Conservation (phyloP, 2,888 invertebrate species). For the Tortrix viridana region DNA sequence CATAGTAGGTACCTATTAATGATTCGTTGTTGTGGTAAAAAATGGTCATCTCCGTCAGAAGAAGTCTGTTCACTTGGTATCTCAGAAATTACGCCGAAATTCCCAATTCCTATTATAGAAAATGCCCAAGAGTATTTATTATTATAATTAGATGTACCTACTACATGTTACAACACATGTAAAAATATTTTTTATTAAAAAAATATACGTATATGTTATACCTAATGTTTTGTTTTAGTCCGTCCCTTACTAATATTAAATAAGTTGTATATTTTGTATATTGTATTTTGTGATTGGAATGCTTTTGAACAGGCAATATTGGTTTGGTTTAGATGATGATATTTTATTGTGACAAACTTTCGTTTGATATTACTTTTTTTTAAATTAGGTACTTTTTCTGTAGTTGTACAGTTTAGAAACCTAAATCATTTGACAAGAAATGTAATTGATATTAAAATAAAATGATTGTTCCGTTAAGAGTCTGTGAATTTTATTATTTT, state of each 20-base stretch:
- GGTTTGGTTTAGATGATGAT: not conserved
- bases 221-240: conserved; percentile 8
- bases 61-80: too few relatives aligned
- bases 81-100: too few relatives aligned
- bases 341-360: not conserved
- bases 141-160: not conserved
- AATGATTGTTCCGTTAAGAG: conserved; percentile 29
- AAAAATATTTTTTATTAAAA: not conserved
- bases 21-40: too few relatives aligned
- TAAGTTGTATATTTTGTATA: conserved; percentile 38
- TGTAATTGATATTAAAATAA: conserved; percentile 23
- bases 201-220: not conserved
- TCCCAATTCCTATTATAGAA: too few relatives aligned
- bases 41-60: too few relatives aligned
- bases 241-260: conserved; percentile 23
- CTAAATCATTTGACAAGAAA: conserved; percentile 1
- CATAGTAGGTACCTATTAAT: too few relatives aligned
- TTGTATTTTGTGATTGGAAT: conserved; percentile 13
- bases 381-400: not conserved
- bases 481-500: not conserved
- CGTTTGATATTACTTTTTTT: too few relatives aligned
- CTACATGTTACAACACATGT: conserved; percentile 8
- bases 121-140: too few relatives aligned
- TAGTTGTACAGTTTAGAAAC: not conserved
- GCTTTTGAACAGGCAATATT: conserved; percentile 9